Base-by-base conservation (phyloP, 92 coral and sea anemone species). In the Zoanthus sansibaricus region DNA sequence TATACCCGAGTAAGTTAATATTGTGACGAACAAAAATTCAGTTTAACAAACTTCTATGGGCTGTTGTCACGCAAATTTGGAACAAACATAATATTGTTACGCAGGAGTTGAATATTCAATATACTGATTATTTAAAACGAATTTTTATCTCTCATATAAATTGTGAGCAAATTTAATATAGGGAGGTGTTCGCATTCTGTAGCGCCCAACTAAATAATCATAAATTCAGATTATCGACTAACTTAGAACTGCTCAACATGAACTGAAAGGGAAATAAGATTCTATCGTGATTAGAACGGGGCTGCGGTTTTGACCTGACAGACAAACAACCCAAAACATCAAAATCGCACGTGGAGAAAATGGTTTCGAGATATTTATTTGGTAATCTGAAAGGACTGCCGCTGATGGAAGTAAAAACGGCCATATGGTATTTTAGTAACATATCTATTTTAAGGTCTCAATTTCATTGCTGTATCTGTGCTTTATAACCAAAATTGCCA, bases 251-350 rank as follows among this genome's bases (percentile, higher is more conserved):
- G 42, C 1, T 16, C 83, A 51, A 58, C 59, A 78, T 78, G 72
- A 45, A 66, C 42, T 80, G 75, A 42, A 25, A 25, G 25, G 25
- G 25, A 25, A 80, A 80, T 66, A 32, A 64, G 75, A 80, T 47
- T 45, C 85, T 47, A 13, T 48, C 45, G 6, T 69, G 66, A 80
- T 80, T 80, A 46, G 45, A 45, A 64, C 16, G 85, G 47, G 66
- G 59, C 85, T 80, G 75, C 66, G 85, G 85, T 80, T 67, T 67
- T 18, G 21, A 47, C 21, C 46, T 44, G 75, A 46, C 85, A 80
- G 21, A 46, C 58, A 16, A 51, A 64, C 66, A 80, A 67, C 25
- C 47, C 16, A n/a, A 46, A 80, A 80, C 70, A 21, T 46, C 72
- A 62, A 45, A 48, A 42, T 8, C 37, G 44, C 84, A 79, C 64